These are phyloP conservation scores for Centruroides sculpturatus DNA, from an alignment of 1,140 invertebrate species.

Conservation along the genomic window DNA sequence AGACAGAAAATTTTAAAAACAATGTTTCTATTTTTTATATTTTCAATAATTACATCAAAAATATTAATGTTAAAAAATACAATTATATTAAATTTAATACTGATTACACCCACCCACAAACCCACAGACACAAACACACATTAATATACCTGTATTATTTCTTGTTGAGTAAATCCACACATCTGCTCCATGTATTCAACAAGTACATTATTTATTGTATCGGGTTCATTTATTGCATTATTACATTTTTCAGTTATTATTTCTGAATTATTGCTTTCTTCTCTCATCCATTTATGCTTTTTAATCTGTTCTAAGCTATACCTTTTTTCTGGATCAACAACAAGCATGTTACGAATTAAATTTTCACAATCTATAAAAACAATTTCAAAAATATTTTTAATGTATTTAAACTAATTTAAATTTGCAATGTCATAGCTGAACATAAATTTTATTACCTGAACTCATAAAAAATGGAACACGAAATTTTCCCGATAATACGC, in stretches of 20 bases:
- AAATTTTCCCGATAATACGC: slow-evolving; percentile 83
- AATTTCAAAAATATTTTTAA: too few relatives aligned
- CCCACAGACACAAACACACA: too few relatives aligned
- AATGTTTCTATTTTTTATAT: too few relatives aligned
- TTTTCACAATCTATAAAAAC: slow-evolving; percentile 69
- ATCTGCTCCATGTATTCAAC: too few relatives aligned
- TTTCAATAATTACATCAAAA: too few relatives aligned
- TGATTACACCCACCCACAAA: too few relatives aligned
- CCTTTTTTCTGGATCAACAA: slow-evolving; percentile 74
- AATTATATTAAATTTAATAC: too few relatives aligned
- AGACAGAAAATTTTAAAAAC: too few relatives aligned
- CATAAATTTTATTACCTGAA: slow-evolving; percentile 28
- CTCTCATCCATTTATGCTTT: slow-evolving; percentile 67
- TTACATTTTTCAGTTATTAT: slow-evolving; percentile 34
- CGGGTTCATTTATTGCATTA: slow-evolving; percentile 67
- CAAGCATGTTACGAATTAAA: slow-evolving; percentile 81
- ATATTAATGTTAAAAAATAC: too few relatives aligned
- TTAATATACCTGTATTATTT: too few relatives aligned
- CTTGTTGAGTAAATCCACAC: too few relatives aligned
- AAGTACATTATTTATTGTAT: slow-evolving; percentile 40
- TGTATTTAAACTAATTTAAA: too few relatives aligned
- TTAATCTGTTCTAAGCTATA: slow-evolving; percentile 75
- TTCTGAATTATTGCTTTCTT: background rate
- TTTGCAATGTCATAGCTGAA: background rate
- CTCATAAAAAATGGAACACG: slow-evolving; percentile 97